Base-by-base conservation (phyloP, 92 coral and sea anemone species). In the Epizoanthus scotinus region DNA sequence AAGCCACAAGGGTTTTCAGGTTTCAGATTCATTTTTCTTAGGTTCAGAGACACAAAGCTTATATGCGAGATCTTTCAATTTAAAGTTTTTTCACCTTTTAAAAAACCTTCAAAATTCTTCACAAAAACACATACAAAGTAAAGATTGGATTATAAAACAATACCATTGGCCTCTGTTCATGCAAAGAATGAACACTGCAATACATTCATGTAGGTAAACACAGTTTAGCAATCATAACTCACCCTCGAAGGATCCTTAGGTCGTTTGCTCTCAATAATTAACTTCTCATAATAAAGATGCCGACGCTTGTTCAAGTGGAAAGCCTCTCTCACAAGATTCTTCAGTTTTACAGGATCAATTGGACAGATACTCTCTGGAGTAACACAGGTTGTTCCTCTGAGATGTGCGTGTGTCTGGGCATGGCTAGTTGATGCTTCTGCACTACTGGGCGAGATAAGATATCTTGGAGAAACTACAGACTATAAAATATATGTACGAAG, bases 311-410 rank as follows among this genome's bases (percentile, higher is more conserved):
- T 87, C 34, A 95, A 84, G 22, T 73, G 73, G 78, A 93, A 95
- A 22, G 93, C 87, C 54, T 84, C 90, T 69, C 89, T 78, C 19
- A 91, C 98, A 17, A 95, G 73, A 26, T 93, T 92, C 58, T 77
- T 79, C 40, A 95, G 82, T 1, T 6, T 81, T 14, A 80, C 88
- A 34, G 94, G 64, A 34, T 84, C 90, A 72, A 71, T 88, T 62
- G 95, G 83, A 36, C 77, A 72, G 8, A 81, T 85, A 31, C 85
- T 84, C 13, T 91, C 91, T n/a, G 91, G 91, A 29, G 94, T 87
- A 5, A 84, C 74, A 67, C 84, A 79, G 6, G 68, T 77, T 12
- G 53, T 77, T 7, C 52, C 74, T 57, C 89, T 69, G 77, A 63
- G 20, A 47, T 56, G 42, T 56, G 17, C 29, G 42, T 22, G 63